Conservation (phyloP, 2,888 invertebrate genomes). For the Cephalotes varians region DNA sequence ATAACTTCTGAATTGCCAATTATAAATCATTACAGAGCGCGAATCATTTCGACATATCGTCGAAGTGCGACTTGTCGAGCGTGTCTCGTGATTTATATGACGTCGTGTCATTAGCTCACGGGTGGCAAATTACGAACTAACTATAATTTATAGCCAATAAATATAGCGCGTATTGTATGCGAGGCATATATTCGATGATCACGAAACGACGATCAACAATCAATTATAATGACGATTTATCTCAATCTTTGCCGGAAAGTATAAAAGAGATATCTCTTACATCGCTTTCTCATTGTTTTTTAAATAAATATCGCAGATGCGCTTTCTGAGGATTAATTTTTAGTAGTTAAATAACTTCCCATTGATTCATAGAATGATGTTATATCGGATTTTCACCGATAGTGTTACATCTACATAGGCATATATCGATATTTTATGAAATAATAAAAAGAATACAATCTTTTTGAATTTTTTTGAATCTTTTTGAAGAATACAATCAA, state of each 20-base stretch:
- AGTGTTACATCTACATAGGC: background rate
- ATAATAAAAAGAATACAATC: background rate
- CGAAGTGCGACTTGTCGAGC: slow-evolving; percentile 14
- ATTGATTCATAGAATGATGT: background rate
- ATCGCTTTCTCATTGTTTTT: background rate
- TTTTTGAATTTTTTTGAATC: too few species aligned
- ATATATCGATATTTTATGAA: background rate
- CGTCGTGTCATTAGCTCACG: slow-evolving; percentile 45
- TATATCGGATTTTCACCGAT: too few species aligned
- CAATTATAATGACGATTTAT: slow-evolving; percentile 41
- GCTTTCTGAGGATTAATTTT: background rate
- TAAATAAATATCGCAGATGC: background rate
- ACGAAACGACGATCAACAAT: slow-evolving; percentile 20
- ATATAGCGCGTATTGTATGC: slow-evolving; percentile 31
- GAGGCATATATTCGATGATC: slow-evolving; percentile 28
- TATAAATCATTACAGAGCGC: slow-evolving; percentile 38
- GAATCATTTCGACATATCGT: slow-evolving; percentile 15
- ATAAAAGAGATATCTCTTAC: background rate
- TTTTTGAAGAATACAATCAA: too few species aligned
- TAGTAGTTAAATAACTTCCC: background rate
- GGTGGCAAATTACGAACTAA: slow-evolving; percentile 46
- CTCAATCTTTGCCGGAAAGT: slow-evolving; percentile 36
- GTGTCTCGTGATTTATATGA: slow-evolving; percentile 46
- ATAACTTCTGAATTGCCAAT: slow-evolving; percentile 32
- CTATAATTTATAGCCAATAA: slow-evolving; percentile 53